Conservation (phyloP, 2,113 vertebrate genomes). For the Orthochromis indermauri region DNA sequence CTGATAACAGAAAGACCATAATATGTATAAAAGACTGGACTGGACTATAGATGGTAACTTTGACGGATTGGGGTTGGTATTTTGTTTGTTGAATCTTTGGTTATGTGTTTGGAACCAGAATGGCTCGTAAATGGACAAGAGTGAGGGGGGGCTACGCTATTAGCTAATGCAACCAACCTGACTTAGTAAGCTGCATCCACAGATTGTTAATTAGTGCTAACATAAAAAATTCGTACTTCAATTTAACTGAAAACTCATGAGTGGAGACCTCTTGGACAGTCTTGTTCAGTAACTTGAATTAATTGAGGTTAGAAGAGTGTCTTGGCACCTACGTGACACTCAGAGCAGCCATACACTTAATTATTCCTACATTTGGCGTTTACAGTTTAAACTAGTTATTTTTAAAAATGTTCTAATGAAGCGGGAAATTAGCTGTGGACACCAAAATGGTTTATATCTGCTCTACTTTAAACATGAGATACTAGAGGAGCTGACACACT, state of each 20-base stretch:
- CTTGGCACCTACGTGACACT: background rate
- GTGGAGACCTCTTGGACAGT: background rate
- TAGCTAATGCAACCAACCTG: background rate
- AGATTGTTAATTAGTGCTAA: background rate
- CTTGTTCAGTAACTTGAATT: background rate
- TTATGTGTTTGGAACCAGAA: background rate
- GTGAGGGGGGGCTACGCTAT: accelerated
- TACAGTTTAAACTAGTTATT: background rate
- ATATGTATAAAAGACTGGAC: background rate
- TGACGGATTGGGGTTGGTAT: accelerated
- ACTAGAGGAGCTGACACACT: background rate
- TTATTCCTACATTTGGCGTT: background rate
- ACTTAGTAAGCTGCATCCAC: background rate
- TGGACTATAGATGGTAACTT: accelerated
- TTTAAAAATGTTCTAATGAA: background rate
- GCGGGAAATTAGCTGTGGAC: accelerated
- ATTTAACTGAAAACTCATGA: background rate
- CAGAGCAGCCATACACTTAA: background rate
- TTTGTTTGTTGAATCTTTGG: background rate
- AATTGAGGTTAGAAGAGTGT: background rate
- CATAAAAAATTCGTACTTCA: background rate
- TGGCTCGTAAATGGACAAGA: background rate
- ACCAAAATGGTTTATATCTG: background rate
- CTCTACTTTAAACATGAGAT: background rate
- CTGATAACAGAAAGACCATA: background rate